Base-by-base conservation (phyloP, 2,888 invertebrate species). In the Ellobium chinense region DNA sequence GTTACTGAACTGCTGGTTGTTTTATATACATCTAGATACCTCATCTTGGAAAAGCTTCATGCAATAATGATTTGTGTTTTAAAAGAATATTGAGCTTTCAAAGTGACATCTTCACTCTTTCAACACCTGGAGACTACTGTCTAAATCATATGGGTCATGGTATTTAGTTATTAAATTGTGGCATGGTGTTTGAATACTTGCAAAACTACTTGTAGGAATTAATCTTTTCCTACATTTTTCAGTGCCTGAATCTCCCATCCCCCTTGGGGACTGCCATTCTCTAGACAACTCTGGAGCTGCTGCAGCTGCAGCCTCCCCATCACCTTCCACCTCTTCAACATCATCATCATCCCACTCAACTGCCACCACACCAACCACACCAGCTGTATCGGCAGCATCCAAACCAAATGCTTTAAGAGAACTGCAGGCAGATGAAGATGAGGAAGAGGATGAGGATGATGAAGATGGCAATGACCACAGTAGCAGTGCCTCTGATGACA, bases 301-400 rank as follows among this genome's bases (percentile, higher is more conserved):
- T 7, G 70, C 60, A 3, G 68, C 63, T 31, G 77, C 69, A 24
- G n/a, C 70, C 82, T 83, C 76, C 36, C 83, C 24, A 75, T 80
- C 75, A 29, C 70, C 24, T 70, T 76, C 29, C 78, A 7, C 58
- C 1, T 37, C 68, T 24, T 46, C 70, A 31, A 54, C 72, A 1
- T 68, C 78, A 60, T 66, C 78, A 18, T 54, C 75, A 80, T 70
- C 85, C 78, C 74, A 72, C 83, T 66, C 86, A 82, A 27, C 83
- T 80, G 24, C 87, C 82, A 37, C 86, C 80, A 70, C 68, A 70
- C 69, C 80, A 9, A 76, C 84, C 12, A 77, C 83, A 31, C 73
- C 81, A 34, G 31, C 54, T 68, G 34, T 66, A 63, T 62, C 74
- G 70, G 36, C 74, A 37, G 18, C 72, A 70, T 37, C 68, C 75